Base-by-base conservation (phyloP, 2,113 vertebrate species). In the Astatotilapia flaviijosephi region DNA sequence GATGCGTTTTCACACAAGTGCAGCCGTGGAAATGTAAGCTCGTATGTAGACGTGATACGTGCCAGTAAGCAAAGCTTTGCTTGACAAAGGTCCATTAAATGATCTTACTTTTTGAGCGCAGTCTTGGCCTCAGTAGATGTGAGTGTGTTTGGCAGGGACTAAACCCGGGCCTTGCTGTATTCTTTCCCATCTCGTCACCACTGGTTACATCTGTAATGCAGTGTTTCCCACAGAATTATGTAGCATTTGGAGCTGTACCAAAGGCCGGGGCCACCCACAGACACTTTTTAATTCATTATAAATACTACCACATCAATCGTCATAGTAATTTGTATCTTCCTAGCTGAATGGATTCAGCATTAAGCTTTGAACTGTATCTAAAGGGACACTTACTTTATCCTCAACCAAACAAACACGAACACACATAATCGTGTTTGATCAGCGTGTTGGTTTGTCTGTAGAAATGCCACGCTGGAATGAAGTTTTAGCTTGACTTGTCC, bases 101-200 rank as follows among this genome's bases (percentile, higher is more conserved):
- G n/a, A 23, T 4, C 12, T 4, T 23, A 4, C 65, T 6, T 40
- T 68, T 23, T 42, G 13, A 42, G 65, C 13, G 5, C 65, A 4
- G 65, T 23, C 37, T 70, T 23, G 35, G 2, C 35, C 65, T 70
- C n/a, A 42, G 65, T 42, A 42, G 31, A 42, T 1, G 13, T 68
- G 62, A 68, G 35, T 23, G 35, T 42, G 35, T 42, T 42, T 23
- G n/a, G 35, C 23, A 23, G 7, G 11, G 2, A 70, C 35, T 42
- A 1, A 1, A 14, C n/a, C 19, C 1, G 4, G 4, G 19, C 33
- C 6, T 65, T 37, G 19, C 1, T 13, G 60, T 65, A 0, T 1
- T 2, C 15, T 65, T 37, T 5, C 19, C 19, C 33, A 37, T 65
- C 19, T 8, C 2, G 60, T 65, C 60, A 37, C 60, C 60, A 2